These are phyloP conservation scores for Trypoxylus dichotomus DNA, from an alignment of 1,140 invertebrate genomes.

Conservation along the genomic window DNA sequence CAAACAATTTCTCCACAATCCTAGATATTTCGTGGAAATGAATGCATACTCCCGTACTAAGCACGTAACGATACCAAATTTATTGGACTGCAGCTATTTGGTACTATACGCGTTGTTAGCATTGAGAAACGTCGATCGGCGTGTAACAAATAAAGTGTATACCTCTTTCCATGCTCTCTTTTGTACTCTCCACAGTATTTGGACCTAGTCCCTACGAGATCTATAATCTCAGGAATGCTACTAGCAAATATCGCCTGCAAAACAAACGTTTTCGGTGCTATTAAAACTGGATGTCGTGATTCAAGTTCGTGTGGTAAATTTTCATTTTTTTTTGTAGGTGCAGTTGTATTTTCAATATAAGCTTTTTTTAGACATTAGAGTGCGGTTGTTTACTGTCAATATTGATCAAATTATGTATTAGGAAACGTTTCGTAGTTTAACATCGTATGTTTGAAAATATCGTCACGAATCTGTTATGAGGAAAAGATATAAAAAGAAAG, in stretches of 20 bases:
- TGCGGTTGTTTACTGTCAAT: neutral
- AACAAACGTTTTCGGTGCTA: slow-evolving; percentile 47
- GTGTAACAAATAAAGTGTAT: slow-evolving; percentile 49
- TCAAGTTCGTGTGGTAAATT: neutral
- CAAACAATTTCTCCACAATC: neutral
- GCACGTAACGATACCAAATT: neutral
- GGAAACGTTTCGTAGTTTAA: too few species aligned
- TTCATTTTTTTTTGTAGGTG: neutral
- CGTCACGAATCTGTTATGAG: too few species aligned
- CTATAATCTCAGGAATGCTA: slow-evolving; percentile 98
- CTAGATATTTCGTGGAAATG: neutral
- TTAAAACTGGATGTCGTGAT: slow-evolving; percentile 43
- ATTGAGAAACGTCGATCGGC: slow-evolving; percentile 4
- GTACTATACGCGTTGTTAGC: neutral
- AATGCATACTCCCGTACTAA: neutral
- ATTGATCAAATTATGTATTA: neutral
- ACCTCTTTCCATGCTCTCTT: slow-evolving; percentile 97
- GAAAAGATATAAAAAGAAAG: too few species aligned
- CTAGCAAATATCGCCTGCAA: slow-evolving; percentile 96
- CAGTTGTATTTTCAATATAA: neutral
- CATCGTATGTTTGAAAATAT: too few species aligned
- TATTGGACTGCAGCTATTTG: neutral
- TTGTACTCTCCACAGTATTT: slow-evolving; percentile 98
- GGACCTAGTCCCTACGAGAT: slow-evolving; percentile 96
- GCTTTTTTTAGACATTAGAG: neutral